Evolutionary conservation across 2,888 invertebrate genomes (phyloP).

Genomic region (Desoria tigrina): DNA sequence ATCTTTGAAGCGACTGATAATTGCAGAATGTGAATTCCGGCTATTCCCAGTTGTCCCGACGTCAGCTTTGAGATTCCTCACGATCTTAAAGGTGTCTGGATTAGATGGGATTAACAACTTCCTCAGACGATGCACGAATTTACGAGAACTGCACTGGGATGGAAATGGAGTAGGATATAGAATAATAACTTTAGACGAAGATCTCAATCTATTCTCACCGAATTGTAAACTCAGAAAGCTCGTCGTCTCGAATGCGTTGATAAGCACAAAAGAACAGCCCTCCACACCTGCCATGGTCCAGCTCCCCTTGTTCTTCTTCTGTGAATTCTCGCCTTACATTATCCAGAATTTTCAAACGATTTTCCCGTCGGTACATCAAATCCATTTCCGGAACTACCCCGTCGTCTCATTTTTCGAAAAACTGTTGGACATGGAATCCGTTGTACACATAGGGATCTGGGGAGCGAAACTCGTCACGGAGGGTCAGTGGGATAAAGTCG

Average conservation of each 20-base stretch:
- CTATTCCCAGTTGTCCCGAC: background rate
- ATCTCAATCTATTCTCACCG: constrained; percentile 3
- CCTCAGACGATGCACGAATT: background rate
- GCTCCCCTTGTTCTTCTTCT: background rate
- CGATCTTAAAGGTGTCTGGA: background rate
- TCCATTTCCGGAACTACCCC: constrained; percentile 4
- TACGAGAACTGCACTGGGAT: constrained; percentile 4
- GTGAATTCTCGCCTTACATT: background rate
- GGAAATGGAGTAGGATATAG: background rate
- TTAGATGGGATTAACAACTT: background rate
- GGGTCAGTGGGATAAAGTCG: background rate
- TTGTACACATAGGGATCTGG: background rate
- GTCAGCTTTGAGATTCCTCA: background rate
- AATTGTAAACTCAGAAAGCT: background rate
- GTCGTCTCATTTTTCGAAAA: background rate
- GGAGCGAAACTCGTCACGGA: background rate
- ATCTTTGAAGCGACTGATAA: background rate
- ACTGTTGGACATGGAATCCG: background rate
- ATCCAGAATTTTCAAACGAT: background rate
- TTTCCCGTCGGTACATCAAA: background rate
- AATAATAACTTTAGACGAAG: background rate
- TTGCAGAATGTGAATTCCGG: background rate
- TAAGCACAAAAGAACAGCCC: background rate
- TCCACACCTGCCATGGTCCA: background rate
- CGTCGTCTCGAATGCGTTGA: background rate